Evolutionary conservation across 2,888 invertebrate genomes (phyloP).

Genomic region (Megaustenia siamemsis): DNA sequence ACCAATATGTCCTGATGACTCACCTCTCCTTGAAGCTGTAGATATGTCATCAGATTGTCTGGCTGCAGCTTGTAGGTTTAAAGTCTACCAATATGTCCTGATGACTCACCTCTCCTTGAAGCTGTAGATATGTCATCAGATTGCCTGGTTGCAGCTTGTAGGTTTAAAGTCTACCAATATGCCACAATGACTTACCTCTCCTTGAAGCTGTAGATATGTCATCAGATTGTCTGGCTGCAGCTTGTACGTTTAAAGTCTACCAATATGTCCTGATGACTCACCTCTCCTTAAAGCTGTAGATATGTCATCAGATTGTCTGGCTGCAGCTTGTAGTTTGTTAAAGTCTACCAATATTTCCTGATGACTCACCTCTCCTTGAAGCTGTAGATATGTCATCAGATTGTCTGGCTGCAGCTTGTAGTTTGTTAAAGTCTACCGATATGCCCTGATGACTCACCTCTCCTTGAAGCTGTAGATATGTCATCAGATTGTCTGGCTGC

Average conservation of each 20-base stretch:
- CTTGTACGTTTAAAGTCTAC: no score
- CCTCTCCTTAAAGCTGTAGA: no score
- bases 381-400: constrained; percentile 85
- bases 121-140: constrained; percentile 85
- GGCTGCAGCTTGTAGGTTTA: constrained; percentile 82
- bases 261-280: no score
- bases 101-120: constrained; percentile 79
- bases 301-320: no score
- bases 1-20: no score
- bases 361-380: constrained; percentile 80
- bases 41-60: constrained; percentile 86
- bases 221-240: constrained; percentile 86
- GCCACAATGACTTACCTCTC: constrained; percentile 78
- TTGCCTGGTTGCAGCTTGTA: constrained; percentile 83
- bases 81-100: no score
- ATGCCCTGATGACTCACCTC: no score
- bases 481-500: constrained; percentile 87
- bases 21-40: constrained; percentile 81
- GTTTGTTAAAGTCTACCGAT: no score
- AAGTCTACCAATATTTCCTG: no score
- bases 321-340: no score
- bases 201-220: constrained; percentile 82
- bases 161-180: no score
- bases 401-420: constrained; percentile 83
- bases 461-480: constrained; percentile 82